Evolutionary conservation across 2,113 vertebrate genomes (phyloP), one percentile per base, ranked within the genome.

Genomic region (Urocynchramus pylzowi): DNA sequence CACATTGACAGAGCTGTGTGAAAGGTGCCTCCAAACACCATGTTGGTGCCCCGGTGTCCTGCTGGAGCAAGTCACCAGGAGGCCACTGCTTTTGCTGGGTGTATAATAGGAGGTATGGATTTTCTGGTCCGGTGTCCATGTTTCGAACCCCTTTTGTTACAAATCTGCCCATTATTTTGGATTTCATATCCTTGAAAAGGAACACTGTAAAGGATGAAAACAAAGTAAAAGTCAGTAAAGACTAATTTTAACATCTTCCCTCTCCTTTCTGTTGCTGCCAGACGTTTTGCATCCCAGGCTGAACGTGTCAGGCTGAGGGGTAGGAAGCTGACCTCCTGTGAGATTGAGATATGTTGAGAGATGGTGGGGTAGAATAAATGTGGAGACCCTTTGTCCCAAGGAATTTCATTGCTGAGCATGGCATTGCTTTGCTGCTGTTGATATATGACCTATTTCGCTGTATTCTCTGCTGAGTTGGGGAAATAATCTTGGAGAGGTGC

Each of bases 391-490:
- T 85, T 79, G 45, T 91, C 79, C 57, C 78, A 45, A 84, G 78
- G 53, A 91, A 69, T 91, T 85, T 82, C 7, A 39, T 93, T 95
- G 63, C 42, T 74, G 87, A 87, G 31, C 37, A 12, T 87, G 4
- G 0, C 2, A 6, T 79, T 75, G 65, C 63, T 87, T 87, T 71
- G 52, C 37, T 88, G 59, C 68, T 63, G 18, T 87, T 87, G 61
- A 89, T 57, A 45, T 85, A 56, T 4, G 26, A 83, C 89, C 45
- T 82, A 27, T 93, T 87, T 83, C 0, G 0, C 16, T 73, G 49
- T 93, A 56, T 87, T 93, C 80, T 96, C 49, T 93, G 84, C 70
- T 77, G 87, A 87, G 57, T 1, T 93, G 67, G 59, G 74, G 70
- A 95, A 94, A 73, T 87, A 84, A 89, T 80, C 69, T 82, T 49